A percentile compares a stretch with the other conserved stretches of the same genome.
phyloP scores from a whole-genome alignment of 2,797 vertebrate genomes.

The Mionectes olivaceus region DNA sequence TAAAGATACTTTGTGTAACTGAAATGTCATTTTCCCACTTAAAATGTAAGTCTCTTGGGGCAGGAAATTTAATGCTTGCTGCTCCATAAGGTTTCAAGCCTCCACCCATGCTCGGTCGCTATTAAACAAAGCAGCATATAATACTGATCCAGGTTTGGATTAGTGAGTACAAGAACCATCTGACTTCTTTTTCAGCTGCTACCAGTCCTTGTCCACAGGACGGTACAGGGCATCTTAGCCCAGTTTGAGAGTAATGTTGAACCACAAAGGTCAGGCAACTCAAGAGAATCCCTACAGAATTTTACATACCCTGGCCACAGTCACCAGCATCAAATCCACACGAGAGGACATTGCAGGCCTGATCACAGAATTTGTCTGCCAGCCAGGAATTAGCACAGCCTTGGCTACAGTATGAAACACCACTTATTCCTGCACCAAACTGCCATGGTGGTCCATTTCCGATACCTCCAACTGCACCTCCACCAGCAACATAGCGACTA shows the following conservation, averaged over 20 bases:
- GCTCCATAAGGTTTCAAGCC: neutral
- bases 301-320: slow-evolving; percentile 90
- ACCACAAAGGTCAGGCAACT: neutral
- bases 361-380: slow-evolving; percentile 98
- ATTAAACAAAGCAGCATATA: neutral
- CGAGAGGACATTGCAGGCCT: slow-evolving; percentile 93
- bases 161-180: neutral
- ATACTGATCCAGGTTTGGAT: neutral
- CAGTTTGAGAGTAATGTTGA: neutral
- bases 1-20: neutral
- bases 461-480: slow-evolving; percentile 75
- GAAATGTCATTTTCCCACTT: neutral
- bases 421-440: slow-evolving; percentile 87
- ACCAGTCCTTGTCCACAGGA: neutral
- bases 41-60: neutral
- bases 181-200: neutral
- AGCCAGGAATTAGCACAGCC: slow-evolving; percentile 99
- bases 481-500: slow-evolving; percentile 84
- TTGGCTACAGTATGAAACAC: slow-evolving; percentile 93
- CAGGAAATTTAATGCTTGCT: neutral
- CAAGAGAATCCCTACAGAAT: neutral
- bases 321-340: slow-evolving; percentile 97
- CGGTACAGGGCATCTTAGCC: neutral
- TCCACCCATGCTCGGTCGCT: neutral
- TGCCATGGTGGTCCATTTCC: slow-evolving; percentile 90